These are phyloP conservation scores for Lasius fuliginosus DNA, from an alignment of 2,888 invertebrate genomes.

Conservation along the genomic window DNA sequence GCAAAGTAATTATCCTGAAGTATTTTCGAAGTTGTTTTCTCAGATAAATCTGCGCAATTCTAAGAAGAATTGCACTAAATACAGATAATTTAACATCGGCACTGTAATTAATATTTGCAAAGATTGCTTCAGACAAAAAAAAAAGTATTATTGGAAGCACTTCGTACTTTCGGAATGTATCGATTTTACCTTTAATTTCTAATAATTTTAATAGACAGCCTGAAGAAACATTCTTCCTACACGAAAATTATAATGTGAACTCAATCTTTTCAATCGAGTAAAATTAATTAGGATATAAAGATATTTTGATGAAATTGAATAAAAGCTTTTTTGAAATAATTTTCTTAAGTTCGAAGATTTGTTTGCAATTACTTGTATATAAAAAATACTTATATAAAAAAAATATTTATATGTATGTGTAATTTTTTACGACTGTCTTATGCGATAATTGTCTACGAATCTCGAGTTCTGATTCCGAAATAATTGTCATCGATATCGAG, in stretches of 20 bases:
- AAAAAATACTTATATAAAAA: neutral
- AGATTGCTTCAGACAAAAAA: conserved; percentile 7
- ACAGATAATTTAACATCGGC: conserved; percentile 9
- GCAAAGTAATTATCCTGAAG: conserved; percentile 65
- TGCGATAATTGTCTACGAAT: conserved; percentile 26
- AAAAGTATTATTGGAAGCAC: conserved; percentile 27
- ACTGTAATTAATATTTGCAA: conserved; percentile 50
- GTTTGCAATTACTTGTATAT: neutral
- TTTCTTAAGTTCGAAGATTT: neutral
- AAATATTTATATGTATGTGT: neutral
- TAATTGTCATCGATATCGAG: conserved; percentile 43
- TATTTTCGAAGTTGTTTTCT: conserved; percentile 63
- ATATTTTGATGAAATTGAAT: conserved; percentile 1
- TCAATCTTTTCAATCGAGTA: neutral
- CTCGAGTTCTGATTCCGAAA: conserved; percentile 11
- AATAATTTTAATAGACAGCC: neutral
- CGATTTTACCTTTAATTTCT: neutral
- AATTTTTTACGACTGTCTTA: conserved; percentile 16
- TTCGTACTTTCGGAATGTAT: neutral
- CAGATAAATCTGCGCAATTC: conserved; percentile 62
- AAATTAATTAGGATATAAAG: neutral
- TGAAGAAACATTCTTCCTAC: neutral
- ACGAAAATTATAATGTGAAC: neutral
- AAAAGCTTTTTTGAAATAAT: neutral
- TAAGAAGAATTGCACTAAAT: conserved; percentile 51